Percentiles rank a stretch among this genome's conserved stretches.
These are phyloP conservation scores for Drosophila merina DNA, from an alignment of 2,888 invertebrate genomes.

Conservation along the genomic window DNA sequence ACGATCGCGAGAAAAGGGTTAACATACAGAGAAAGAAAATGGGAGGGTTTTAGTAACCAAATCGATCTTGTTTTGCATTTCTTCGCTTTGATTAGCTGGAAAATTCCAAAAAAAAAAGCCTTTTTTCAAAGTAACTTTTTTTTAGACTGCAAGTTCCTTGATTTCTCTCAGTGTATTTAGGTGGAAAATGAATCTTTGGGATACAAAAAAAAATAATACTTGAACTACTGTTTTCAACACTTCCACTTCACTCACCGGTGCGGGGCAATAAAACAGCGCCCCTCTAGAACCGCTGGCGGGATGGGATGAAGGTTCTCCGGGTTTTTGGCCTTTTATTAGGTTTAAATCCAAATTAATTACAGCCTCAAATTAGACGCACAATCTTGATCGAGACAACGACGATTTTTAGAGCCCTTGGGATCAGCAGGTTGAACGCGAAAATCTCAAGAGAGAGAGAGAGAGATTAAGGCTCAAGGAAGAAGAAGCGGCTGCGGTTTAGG, in stretches of 20 bases:
- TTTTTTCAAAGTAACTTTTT: too few species aligned
- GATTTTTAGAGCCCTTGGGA: conserved; percentile 59
- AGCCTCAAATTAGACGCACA: conserved; percentile 81
- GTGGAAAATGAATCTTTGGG: conserved; percentile 18
- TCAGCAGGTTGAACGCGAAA: conserved; percentile 68
- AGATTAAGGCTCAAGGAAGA: conserved; percentile 64
- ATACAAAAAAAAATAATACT: conserved; percentile 59
- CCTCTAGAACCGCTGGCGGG: conserved; percentile 46
- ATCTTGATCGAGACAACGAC: conserved; percentile 73
- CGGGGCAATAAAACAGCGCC: conserved; percentile 77
- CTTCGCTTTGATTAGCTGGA: too few species aligned
- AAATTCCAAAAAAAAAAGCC: too few species aligned
- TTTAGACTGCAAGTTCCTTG: neutral
- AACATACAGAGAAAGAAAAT: conserved; percentile 7
- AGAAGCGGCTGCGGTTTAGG: conserved; percentile 54
- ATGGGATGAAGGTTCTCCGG: conserved; percentile 9
- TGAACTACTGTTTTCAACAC: conserved; percentile 80
- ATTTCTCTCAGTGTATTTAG: too few species aligned
- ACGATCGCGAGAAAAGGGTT: conserved; percentile 40
- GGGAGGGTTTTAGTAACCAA: too few species aligned
- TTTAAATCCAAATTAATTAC: conserved; percentile 82
- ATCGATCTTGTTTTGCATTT: too few species aligned
- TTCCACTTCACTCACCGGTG: conserved; percentile 70
- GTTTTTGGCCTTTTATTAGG: conserved; percentile 63
- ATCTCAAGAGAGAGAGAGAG: conserved; percentile 57